Evolutionary conservation across 2,113 vertebrate species (phyloP).

Genomic region (Xenopus laevis): DNA sequence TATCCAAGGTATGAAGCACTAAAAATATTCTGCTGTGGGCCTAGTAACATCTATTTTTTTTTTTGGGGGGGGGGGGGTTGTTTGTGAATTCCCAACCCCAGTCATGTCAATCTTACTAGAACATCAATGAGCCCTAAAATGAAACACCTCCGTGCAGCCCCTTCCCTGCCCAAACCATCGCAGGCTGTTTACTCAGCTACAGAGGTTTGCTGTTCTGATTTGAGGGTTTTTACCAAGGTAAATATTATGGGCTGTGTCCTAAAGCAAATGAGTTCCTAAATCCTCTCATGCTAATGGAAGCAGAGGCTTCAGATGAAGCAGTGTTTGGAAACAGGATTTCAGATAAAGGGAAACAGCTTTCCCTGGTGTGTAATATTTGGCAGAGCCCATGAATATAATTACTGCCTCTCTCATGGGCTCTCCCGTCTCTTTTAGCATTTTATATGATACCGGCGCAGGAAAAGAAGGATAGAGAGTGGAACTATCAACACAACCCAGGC

Average conservation of each 20-base stretch:
- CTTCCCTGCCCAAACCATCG: too few relatives aligned
- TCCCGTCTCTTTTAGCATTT: neutral
- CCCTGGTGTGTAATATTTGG: conserved; percentile 26
- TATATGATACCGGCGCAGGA: conserved; percentile 10
- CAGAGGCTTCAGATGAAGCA: neutral
- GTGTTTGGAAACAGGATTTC: neutral
- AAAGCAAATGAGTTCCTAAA: conserved; percentile 3
- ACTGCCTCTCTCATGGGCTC: neutral
- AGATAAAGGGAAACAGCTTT: conserved; percentile 15
- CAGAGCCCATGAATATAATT: conserved; percentile 37
- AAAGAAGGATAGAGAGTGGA: conserved; percentile 18
- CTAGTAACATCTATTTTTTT: too few relatives aligned
- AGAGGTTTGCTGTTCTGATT: neutral
- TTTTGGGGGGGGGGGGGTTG: too few relatives aligned
- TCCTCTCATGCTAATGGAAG: neutral
- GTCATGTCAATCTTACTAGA: too few relatives aligned
- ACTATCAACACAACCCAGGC: conserved; percentile 32
- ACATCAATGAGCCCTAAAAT: too few relatives aligned
- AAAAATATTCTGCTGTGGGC: too few relatives aligned
- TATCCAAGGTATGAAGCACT: too few relatives aligned
- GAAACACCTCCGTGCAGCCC: too few relatives aligned
- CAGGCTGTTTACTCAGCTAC: neutral
- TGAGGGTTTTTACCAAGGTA: neutral
- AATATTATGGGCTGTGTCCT: neutral
- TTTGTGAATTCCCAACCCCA: too few relatives aligned